phyloP scores from a whole-genome alignment of 2,888 invertebrate genomes.

The Ametastegia equiseti region DNA sequence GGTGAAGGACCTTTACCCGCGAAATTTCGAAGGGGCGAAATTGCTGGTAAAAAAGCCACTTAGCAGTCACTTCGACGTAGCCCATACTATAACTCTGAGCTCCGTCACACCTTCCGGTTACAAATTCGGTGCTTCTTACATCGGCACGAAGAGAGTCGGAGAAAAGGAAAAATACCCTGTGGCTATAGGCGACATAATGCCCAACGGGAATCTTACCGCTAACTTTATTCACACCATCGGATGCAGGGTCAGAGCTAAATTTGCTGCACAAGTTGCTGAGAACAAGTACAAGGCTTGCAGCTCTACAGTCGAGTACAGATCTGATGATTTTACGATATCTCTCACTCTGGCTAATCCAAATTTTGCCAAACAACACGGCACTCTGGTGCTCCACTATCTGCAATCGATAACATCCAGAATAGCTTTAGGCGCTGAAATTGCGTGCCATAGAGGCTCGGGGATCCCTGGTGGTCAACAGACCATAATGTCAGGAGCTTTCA shows the following conservation, averaged over 20 bases:
- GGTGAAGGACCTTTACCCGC: conserved; percentile 67
- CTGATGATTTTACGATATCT: conserved; percentile 69
- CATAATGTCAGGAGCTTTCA: conserved; percentile 67
- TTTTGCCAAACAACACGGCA: conserved; percentile 63
- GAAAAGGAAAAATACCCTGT: conserved; percentile 67
- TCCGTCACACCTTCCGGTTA: conserved; percentile 69
- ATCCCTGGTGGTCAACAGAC: conserved; percentile 63
- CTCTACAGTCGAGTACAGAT: conserved; percentile 68
- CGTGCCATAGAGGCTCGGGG: conserved; percentile 62
- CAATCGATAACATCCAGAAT: conserved; percentile 72
- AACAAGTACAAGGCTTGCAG: conserved; percentile 62
- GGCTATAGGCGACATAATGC: conserved; percentile 65
- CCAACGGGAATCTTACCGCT: conserved; percentile 68
- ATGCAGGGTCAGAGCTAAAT: conserved; percentile 67
- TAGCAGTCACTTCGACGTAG: conserved; percentile 67
- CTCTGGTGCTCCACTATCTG: conserved; percentile 68
- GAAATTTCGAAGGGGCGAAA: conserved; percentile 69
- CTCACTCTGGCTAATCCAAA: conserved; percentile 65
- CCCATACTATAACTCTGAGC: conserved; percentile 67
- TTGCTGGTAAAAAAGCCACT: conserved; percentile 63
- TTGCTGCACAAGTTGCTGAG: conserved; percentile 65
- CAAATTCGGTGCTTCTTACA: conserved; percentile 67
- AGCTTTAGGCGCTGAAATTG: conserved; percentile 69
- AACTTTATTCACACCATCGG: conserved; percentile 69
- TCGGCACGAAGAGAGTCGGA: conserved; percentile 67